A percentile compares a stretch with the other conserved stretches of the same genome.
phyloP scores from a whole-genome alignment of 2,888 invertebrate species.

The Ectemnius cavifrons region DNA sequence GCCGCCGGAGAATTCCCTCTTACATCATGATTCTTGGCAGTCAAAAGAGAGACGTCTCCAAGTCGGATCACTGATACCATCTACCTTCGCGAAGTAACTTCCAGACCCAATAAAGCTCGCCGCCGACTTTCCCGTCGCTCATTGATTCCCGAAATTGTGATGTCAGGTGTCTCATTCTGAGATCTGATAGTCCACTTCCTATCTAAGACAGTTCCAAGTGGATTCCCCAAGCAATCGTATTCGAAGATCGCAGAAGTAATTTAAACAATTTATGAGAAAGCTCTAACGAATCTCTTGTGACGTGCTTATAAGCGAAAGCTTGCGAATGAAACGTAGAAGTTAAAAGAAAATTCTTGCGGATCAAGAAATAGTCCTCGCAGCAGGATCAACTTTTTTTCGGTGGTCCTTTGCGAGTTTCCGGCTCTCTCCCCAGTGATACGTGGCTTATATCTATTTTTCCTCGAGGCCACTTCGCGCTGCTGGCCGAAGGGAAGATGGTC shows the following conservation, averaged over 20 bases:
- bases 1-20: neutral
- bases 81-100: neutral
- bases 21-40: neutral
- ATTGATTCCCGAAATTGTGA: constrained; percentile 7
- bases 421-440: constrained; percentile 32
- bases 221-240: neutral
- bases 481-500: constrained; percentile 41
- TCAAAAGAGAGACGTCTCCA: constrained; percentile 5
- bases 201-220: constrained; percentile 11
- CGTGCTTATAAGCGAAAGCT: too few relatives aligned
- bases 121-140: neutral
- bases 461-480: constrained; percentile 64
- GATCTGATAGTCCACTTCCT: constrained; percentile 54
- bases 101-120: neutral
- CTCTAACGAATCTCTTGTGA: neutral
- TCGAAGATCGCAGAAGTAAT: neutral
- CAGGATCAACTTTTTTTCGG: constrained; percentile 64
- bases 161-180: constrained; percentile 11
- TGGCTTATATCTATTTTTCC: constrained; percentile 70
- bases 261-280: neutral
- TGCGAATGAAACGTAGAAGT: neutral
- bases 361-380: constrained; percentile 30
- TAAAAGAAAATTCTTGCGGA: neutral
- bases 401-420: constrained; percentile 54
- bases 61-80: neutral